Percentiles rank a stretch among this genome's conserved stretches.
phyloP scores from a whole-genome alignment of 1,140 invertebrate genomes.

The Drosophila simulans region DNA sequence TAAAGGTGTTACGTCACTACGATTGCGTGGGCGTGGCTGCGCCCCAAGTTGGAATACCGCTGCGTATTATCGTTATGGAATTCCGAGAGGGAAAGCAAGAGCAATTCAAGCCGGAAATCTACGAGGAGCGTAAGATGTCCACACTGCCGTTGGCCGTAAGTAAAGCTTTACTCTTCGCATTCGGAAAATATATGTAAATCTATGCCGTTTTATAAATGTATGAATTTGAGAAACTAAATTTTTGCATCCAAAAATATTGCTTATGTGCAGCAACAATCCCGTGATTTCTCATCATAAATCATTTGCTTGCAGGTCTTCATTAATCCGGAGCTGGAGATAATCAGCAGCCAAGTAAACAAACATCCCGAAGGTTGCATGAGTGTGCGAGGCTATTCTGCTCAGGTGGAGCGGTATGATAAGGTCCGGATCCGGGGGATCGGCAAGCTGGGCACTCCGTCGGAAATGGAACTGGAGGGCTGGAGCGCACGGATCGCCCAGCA shows the following conservation, averaged over 20 bases:
- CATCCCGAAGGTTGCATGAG: constrained; percentile 90
- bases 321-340: constrained; percentile 89
- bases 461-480: constrained; percentile 88
- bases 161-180: constrained; percentile 15
- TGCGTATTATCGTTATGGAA: constrained; percentile 88
- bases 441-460: constrained; percentile 86
- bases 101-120: constrained; percentile 78
- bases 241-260: neutral
- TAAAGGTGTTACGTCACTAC: constrained; percentile 87
- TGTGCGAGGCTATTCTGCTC: constrained; percentile 88
- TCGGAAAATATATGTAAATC: neutral
- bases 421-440: constrained; percentile 88
- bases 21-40: constrained; percentile 89
- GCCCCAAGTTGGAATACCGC: constrained; percentile 89
- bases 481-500: constrained; percentile 90
- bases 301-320: constrained; percentile 87
- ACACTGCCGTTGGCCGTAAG: constrained; percentile 87
- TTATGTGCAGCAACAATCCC: neutral
- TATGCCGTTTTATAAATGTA: no score
- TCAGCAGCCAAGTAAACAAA: constrained; percentile 86
- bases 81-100: constrained; percentile 85
- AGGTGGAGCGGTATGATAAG: constrained; percentile 88
- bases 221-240: no score
- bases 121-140: constrained; percentile 86
- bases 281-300: neutral